A percentile compares a stretch with the other conserved stretches of the same genome.
Evolutionary conservation across 37 sponge, comb jelly and placozoan species (phyloP).

Genomic region (Chondrosia reniformis): DNA sequence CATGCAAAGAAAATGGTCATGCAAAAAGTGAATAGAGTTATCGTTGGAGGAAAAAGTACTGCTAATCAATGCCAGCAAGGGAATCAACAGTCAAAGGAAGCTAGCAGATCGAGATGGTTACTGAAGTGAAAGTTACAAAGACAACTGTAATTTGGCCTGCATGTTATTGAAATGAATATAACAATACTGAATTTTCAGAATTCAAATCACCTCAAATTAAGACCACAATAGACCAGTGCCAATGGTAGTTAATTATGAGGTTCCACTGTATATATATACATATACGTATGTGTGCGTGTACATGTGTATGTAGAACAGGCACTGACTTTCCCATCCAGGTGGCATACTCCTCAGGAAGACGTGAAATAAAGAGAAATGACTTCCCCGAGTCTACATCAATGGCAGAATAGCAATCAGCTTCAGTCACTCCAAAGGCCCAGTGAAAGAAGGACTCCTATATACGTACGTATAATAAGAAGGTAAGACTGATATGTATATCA

Average conservation of each 20-base stretch:
- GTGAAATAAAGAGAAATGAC: constrained; percentile 79
- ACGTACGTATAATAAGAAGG: background rate
- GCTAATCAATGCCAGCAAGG: too few species aligned
- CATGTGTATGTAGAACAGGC: background rate
- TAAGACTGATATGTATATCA: too few species aligned
- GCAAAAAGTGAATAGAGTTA: too few species aligned
- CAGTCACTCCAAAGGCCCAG: constrained; percentile 97
- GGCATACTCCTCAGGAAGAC: constrained; percentile 87
- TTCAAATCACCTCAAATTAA: too few species aligned
- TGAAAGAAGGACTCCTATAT: constrained; percentile 96
- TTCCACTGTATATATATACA: background rate
- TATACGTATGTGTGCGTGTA: background rate
- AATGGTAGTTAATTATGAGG: background rate
- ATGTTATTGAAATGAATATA: too few species aligned
- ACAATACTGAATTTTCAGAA: too few species aligned
- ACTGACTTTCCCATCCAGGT: constrained; percentile 98
- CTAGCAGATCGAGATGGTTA: too few species aligned
- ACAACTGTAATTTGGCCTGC: too few species aligned
- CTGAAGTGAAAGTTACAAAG: too few species aligned
- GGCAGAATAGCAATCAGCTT: constrained; percentile 90
- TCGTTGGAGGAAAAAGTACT: too few species aligned
- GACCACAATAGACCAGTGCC: background rate
- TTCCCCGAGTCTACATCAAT: constrained; percentile 82
- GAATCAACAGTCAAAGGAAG: too few species aligned
- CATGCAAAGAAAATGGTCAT: too few species aligned